Percentiles rank a stretch among this genome's conserved stretches.
Evolutionary conservation across 2,888 invertebrate genomes (phyloP).

Genomic region (Ctenicera cuprea): DNA sequence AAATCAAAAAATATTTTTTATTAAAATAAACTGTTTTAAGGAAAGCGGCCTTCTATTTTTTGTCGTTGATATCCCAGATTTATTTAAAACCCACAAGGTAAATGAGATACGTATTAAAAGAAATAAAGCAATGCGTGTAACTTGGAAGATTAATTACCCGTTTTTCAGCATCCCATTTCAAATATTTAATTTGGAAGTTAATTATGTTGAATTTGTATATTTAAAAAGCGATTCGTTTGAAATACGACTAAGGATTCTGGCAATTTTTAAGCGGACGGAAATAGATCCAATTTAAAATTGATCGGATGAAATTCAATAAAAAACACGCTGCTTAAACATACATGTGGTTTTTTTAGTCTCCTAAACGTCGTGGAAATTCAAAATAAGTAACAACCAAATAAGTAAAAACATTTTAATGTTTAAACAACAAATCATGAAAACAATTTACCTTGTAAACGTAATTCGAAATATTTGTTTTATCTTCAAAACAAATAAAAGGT

Average conservation of each 20-base stretch:
- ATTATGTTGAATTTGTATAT: slow-evolving; percentile 36
- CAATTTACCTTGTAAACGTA: too few species aligned
- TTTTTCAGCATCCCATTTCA: slow-evolving; percentile 21
- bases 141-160: slow-evolving; percentile 20
- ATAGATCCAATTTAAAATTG: neutral
- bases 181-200: slow-evolving; percentile 33
- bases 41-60: neutral
- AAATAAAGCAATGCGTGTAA: slow-evolving; percentile 15
- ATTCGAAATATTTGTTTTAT: too few species aligned
- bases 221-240: slow-evolving; percentile 33
- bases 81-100: neutral
- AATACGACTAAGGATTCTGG: slow-evolving; percentile 20
- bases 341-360: too few species aligned
- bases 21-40: too few species aligned
- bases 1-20: too few species aligned
- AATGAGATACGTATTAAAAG: neutral
- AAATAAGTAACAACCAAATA: too few species aligned
- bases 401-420: too few species aligned
- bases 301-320: slow-evolving; percentile 6
- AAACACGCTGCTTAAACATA: too few species aligned
- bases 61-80: neutral
- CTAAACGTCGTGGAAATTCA: too few species aligned
- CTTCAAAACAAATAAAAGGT: too few species aligned
- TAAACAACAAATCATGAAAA: too few species aligned
- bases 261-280: slow-evolving; percentile 4